Base-by-base conservation (phyloP, 2,888 invertebrate genomes). In the Ophraella communa region DNA sequence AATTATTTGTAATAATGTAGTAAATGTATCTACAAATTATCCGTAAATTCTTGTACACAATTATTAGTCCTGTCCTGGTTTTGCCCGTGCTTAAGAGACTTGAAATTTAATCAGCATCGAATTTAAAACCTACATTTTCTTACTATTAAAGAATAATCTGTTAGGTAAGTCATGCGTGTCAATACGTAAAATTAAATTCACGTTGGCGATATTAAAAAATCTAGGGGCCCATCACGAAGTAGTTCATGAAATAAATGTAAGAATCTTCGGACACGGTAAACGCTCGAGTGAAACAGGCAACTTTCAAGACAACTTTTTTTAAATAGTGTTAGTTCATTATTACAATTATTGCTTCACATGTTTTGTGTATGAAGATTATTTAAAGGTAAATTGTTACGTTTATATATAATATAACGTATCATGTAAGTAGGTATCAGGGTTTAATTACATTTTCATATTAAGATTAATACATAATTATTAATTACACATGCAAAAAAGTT, bases 281-380 rank as follows among this genome's bases (percentile, higher is more conserved):
- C 7, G 14, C n/a, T n/a, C n/a, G n/a, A 7, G 17, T 17, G 14
- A 3, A 39, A 17, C 17, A 45, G 45, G 45, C 45, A 45, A 45
- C 45, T 45, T 45, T 21, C 45, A 45, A 45, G 45, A 45, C 45
- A 45, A 45, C 11, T n/a, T 21, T 21, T 45, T 45, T 21, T 21
- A 21, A n/a, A 21, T 20, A 20, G 18, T 4, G 44, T 8, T 7
- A 44, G 18, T 18, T 18, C 44, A 45, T n/a, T n/a, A n/a, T n/a
- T n/a, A n/a, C 45, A n/a, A 11, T 21, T 11, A 45, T 45, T 21
- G 21, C 11, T 20, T 21, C 8, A 45, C 21, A 18, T 21, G 45
- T 10, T 11, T 45, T 20, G 17, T 14, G 39, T 14, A 17, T 4
- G 14, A 1, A 35, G 4, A 14, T 14, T 39, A 17, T 39, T 7